Base-by-base conservation (phyloP, 2,797 vertebrate genomes). In the Spinus pinus region DNA sequence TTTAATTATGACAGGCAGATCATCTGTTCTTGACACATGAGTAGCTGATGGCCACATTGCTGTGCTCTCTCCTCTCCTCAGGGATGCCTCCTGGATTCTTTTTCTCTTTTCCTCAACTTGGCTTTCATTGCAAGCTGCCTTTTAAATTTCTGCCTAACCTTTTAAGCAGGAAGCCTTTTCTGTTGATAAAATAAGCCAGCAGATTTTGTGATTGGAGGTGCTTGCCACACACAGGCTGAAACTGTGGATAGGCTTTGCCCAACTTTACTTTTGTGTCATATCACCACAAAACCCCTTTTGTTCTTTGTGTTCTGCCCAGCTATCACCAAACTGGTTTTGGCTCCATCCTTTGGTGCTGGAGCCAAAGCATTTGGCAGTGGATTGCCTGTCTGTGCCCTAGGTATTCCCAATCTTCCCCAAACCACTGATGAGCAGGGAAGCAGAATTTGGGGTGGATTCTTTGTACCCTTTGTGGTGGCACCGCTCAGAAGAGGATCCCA, bases 1-100 rank as follows among this genome's bases (percentile, higher is more conserved):
- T 90, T 72, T 93, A 95, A 94, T 93, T 94, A 60, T 50, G 80
- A 50, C 27, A 77, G 72, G 73, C 88, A 89, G 89, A 83, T 95
- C 81, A 81, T 88, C 91, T 90, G 77, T 69, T 75, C 92, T 51
- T 93, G 95, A 93, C 94, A 91, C 66, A 27, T 16, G 82, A 82
- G 75, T 33, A 15, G 87, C 88, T 91, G 83, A 50, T 69, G 94
- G 90, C 57, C 81, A 19, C 65, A 1, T 28, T 22, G 53, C 90
- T 78, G n/a, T 30, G 73, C 91, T 95, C 90, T 71, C 78, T 94
- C 39, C 64, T 82, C 86, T 91, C 88, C 93, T 83, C 86, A 24
- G 90, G 71, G 94, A 73, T 64, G 62, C 67, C 41, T 70, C 71
- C 33, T 17, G 60, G 81, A 51, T 56, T 78, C 66, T 35, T 82